phyloP scores from a whole-genome alignment of 2,113 vertebrate species.

The Lophochroa leadbeateri region DNA sequence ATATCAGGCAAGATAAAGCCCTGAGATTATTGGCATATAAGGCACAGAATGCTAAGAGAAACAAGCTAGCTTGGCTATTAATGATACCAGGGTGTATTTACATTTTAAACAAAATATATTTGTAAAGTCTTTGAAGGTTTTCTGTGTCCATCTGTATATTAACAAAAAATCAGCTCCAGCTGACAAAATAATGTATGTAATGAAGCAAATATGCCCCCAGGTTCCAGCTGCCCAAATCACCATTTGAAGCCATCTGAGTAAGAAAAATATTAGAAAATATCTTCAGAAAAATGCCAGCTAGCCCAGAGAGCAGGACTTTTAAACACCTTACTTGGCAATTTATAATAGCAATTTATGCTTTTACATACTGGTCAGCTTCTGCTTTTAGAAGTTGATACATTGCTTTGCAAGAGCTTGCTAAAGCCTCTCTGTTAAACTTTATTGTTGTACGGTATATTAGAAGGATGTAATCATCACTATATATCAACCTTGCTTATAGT shows the following conservation, averaged over 20 bases:
- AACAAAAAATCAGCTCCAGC: conserved; percentile 45
- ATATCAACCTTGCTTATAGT: not conserved
- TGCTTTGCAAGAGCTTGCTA: not conserved
- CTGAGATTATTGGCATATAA: conserved; percentile 36
- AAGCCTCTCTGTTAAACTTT: not conserved
- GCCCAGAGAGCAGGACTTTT: not conserved
- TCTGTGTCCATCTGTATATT: conserved; percentile 45
- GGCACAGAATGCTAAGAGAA: not conserved
- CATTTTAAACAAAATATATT: conserved; percentile 59
- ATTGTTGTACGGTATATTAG: not conserved
- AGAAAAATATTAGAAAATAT: not conserved
- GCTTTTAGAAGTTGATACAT: not conserved
- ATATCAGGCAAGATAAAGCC: conserved; percentile 31
- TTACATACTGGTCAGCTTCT: not conserved
- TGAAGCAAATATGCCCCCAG: conserved; percentile 39
- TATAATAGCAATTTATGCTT: not conserved
- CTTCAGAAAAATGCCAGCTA: not conserved
- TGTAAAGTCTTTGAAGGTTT: conserved; percentile 51
- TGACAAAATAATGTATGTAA: conserved; percentile 61
- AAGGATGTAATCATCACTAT: not conserved
- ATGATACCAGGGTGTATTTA: conserved; percentile 35
- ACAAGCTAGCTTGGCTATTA: conserved; percentile 20
- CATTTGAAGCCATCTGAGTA: not conserved
- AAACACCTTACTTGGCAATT: not conserved
- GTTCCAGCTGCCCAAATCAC: conserved; percentile 41